Percentiles rank a stretch among this genome's conserved stretches.
phyloP scores from a whole-genome alignment of 2,888 invertebrate species.

The Aromia moschata region DNA sequence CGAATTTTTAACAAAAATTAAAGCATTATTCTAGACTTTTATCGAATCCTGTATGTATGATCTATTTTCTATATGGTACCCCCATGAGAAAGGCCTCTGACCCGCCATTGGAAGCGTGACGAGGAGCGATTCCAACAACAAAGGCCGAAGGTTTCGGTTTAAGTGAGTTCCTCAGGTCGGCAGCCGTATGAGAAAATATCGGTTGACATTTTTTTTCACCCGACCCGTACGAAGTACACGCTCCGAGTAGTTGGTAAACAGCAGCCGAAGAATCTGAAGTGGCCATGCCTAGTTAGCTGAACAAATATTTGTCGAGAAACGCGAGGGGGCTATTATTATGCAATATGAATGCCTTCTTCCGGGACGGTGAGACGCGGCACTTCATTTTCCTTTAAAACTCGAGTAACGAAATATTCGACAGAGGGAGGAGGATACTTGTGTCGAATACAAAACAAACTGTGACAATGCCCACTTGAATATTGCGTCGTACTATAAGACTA shows the following conservation, averaged over 20 bases:
- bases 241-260: slow-evolving; percentile 39
- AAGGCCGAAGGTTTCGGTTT: slow-evolving; percentile 39
- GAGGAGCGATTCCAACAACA: slow-evolving; percentile 17
- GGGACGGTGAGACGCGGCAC: slow-evolving; percentile 29
- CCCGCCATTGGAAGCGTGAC: no score
- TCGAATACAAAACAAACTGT: slow-evolving; percentile 31
- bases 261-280: slow-evolving; percentile 44
- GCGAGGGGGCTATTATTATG: slow-evolving; percentile 40
- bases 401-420: slow-evolving; percentile 32
- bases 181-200: slow-evolving; percentile 44
- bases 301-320: slow-evolving; percentile 43
- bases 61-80: no score
- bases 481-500: neutral
- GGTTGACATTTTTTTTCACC: slow-evolving; percentile 45
- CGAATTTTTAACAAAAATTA: no score
- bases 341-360: slow-evolving; percentile 46
- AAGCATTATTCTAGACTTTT: no score
- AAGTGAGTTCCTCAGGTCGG: slow-evolving; percentile 41
- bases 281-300: slow-evolving; percentile 42
- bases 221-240: slow-evolving; percentile 3
- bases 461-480: neutral
- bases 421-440: slow-evolving; percentile 29
- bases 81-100: no score
- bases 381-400: slow-evolving; percentile 37
- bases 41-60: no score